Base-by-base conservation (phyloP, 2,113 vertebrate genomes). In the Phylloscopus whistleri region DNA sequence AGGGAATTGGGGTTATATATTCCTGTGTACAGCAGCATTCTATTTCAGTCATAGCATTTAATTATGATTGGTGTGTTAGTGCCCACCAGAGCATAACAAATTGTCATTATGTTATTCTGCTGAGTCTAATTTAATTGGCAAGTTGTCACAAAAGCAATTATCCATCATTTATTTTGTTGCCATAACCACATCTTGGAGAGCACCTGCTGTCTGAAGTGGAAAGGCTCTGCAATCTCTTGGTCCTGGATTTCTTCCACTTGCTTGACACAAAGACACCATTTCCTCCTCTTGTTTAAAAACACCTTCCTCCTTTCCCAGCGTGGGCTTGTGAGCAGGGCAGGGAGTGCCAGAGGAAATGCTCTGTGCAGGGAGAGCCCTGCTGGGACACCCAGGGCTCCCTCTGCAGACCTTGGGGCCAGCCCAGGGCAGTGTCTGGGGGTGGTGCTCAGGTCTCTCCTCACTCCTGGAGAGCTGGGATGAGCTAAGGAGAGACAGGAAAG, bases 71-170 rank as follows among this genome's bases (percentile, higher is more conserved):
- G 99, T 99, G 98, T 99, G 98, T 99, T 98, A 98, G 98, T 98
- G 98, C 98, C 98, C 99, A 98, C 98, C 98, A 97, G 99, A 99
- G 99, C 99, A 99, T 98, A 98, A 98, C 98, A 99, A 99, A 99
- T 99, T 98, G 98, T 98, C 98, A 99, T 99, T 99, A 99, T 99
- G 99, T 99, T 99, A 98, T 99, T 99, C 98, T 99, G 98, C 98
- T 98, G 98, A 98, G 98, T 98, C 98, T 99, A 99, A 99, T 99
- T 99, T 99, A 99, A 99, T 99, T 99, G 98, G 98, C 98, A 99
- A 98, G 98, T 99, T 99, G 99, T 99, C 98, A 99, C 98, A 99
- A 99, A 99, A 99, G 98, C 98, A 99, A 99, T 99, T 99, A 99
- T 99, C 98, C 98, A 97, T 99, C 98, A 98, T 99, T 99, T 99